These are phyloP conservation scores for Ptiloglossa arizonensis DNA, from an alignment of 1,140 invertebrate species.

Conservation along the genomic window DNA sequence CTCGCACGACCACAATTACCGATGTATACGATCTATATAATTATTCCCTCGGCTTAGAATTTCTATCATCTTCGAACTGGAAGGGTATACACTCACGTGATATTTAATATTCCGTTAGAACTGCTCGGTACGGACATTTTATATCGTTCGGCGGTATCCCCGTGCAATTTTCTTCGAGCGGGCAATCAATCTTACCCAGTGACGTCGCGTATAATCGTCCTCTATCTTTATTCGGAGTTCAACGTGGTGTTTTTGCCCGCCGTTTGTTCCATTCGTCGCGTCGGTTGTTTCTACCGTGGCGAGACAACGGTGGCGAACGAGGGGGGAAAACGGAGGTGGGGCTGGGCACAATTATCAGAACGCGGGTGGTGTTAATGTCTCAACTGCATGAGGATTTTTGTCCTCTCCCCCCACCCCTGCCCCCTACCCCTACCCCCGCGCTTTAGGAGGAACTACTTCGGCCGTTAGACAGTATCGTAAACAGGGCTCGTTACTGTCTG, in stretches of 20 bases:
- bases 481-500: conserved; percentile 68
- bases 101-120: no score
- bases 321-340: no score
- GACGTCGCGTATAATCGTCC: neutral
- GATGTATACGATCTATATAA: no score
- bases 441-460: conserved; percentile 50
- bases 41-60: no score
- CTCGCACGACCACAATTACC: no score
- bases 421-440: no score
- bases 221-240: conserved; percentile 20
- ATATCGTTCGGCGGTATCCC: neutral
- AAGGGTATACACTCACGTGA: no score
- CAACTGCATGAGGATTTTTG: conserved; percentile 45
- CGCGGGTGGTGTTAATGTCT: conserved; percentile 20
- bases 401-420: no score
- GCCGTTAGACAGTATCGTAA: conserved; percentile 63
- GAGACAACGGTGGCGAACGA: conserved; percentile 25
- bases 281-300: neutral
- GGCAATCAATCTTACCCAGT: conserved; percentile 26
- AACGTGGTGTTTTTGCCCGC: conserved; percentile 33
- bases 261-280: conserved; percentile 44
- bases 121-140: no score
- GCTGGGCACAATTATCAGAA: conserved; percentile 51
- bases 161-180: neutral
- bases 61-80: no score